phyloP scores from a whole-genome alignment of 2,113 vertebrate species.

The Grantiella picta region DNA sequence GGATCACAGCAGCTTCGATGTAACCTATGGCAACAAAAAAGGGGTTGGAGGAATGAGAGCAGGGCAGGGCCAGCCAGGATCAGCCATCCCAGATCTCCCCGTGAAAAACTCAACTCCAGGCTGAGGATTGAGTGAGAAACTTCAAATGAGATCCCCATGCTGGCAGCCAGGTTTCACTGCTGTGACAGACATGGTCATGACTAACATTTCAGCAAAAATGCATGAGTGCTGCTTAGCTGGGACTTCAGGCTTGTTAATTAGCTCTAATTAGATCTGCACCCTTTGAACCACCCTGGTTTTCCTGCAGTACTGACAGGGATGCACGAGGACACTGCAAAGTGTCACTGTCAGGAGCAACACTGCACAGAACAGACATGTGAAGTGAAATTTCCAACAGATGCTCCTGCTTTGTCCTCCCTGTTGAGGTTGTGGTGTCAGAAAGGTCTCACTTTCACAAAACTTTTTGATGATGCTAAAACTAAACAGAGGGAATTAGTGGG shows the following conservation, averaged over 20 bases:
- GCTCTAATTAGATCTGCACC: not conserved
- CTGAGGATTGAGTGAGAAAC: not conserved
- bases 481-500: not conserved
- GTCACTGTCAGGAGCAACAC: not conserved
- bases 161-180: not conserved
- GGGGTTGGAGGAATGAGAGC: not conserved
- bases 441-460: not conserved
- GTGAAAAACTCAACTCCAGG: not conserved
- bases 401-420: not conserved
- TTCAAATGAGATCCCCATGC: not conserved
- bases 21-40: constrained; percentile 80
- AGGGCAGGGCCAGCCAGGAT: not conserved
- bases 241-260: not conserved
- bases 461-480: not conserved
- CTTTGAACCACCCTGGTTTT: not conserved
- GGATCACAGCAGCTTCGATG: constrained; percentile 92
- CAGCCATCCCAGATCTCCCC: not conserved
- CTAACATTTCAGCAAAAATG: not conserved
- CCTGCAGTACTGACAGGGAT: not conserved
- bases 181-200: not conserved
- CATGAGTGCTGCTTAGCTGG: not conserved
- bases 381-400: not conserved
- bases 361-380: not conserved
- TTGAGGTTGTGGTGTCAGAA: not conserved
- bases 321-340: not conserved